Conservation (phyloP, 2,113 vertebrate genomes). For the Girardinichthys multiradiatus region DNA sequence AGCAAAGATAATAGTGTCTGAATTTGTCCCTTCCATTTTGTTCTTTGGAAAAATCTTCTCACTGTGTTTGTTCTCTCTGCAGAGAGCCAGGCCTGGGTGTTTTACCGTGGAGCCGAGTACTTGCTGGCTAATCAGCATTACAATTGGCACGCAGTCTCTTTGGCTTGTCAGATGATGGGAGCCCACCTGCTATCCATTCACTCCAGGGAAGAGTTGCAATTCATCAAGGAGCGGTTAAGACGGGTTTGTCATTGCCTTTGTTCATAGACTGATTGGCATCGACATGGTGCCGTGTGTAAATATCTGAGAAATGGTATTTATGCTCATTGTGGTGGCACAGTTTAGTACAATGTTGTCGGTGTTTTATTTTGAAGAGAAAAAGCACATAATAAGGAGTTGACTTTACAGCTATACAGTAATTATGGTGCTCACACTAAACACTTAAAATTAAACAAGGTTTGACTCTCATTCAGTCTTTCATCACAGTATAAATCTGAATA, state of each 20-base stretch:
- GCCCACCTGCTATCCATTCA: conserved; percentile 85
- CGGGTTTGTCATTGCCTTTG: conserved; percentile 75
- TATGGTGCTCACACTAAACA: background rate
- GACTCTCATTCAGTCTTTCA: background rate
- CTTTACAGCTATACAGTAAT: background rate
- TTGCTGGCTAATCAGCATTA: conserved; percentile 80
- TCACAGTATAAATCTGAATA: background rate
- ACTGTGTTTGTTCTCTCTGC: conserved; percentile 11
- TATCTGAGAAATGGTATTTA: background rate
- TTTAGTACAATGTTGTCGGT: background rate
- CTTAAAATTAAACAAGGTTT: background rate
- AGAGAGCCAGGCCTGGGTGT: conserved; percentile 90
- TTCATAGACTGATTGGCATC: background rate
- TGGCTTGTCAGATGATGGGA: conserved; percentile 88
- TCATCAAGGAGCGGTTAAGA: conserved; percentile 85
- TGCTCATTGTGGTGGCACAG: background rate
- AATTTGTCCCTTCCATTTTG: background rate
- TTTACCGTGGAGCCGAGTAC: conserved; percentile 89
- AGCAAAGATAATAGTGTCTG: background rate
- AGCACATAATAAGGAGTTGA: background rate
- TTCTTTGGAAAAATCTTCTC: background rate
- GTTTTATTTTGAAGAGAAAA: background rate
- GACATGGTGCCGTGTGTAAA: background rate
- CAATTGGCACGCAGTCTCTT: conserved; percentile 82
- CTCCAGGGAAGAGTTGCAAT: conserved; percentile 86